Evolutionary conservation across 92 coral and sea anemone genomes (phyloP).

Genomic region (Heteractis magnifica): DNA sequence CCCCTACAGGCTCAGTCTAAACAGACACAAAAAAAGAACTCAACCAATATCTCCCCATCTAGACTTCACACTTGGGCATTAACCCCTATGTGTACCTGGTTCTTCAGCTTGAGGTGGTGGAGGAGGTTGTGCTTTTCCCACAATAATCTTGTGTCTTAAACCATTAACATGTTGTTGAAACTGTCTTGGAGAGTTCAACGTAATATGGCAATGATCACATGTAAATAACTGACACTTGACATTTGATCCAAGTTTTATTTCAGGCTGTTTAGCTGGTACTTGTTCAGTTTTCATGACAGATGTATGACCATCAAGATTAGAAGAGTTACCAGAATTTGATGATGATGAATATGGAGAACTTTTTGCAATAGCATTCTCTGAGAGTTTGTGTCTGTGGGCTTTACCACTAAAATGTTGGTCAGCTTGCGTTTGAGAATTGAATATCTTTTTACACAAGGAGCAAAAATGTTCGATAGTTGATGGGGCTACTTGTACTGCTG

Average conservation of each 20-base stretch:
- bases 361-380: constrained; percentile 27
- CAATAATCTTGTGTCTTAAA: constrained; percentile 76
- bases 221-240: constrained; percentile 50
- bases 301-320: neutral
- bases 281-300: neutral
- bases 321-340: neutral
- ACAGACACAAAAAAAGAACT: no score
- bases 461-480: constrained; percentile 41
- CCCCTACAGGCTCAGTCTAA: no score
- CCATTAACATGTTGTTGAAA: constrained; percentile 75
- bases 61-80: no score
- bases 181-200: constrained; percentile 76
- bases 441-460: constrained; percentile 61
- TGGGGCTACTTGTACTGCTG: neutral
- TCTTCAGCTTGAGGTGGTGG: constrained; percentile 57
- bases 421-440: constrained; percentile 77
- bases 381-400: constrained; percentile 49
- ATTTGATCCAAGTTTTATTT: constrained; percentile 54
- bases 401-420: constrained; percentile 72
- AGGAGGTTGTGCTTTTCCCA: constrained; percentile 69
- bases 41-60: no score
- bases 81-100: constrained; percentile 13
- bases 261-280: neutral
- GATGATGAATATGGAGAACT: neutral
- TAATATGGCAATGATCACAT: constrained; percentile 73